Conservation (phyloP, 2,888 invertebrate genomes). For the Arge pagana region DNA sequence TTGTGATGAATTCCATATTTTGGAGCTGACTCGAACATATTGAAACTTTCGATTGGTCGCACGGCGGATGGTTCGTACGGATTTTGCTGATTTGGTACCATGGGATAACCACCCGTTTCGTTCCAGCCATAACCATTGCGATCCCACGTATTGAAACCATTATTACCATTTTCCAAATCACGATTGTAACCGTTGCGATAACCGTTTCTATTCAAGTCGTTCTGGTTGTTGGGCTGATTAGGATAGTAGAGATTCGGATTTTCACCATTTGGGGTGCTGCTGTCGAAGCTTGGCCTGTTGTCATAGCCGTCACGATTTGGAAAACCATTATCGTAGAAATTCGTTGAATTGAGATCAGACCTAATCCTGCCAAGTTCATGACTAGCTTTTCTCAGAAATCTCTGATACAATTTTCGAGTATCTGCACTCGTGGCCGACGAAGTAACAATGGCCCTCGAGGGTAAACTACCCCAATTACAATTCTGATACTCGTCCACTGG, state of each 20-base stretch:
- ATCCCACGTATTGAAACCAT: slow-evolving; percentile 4
- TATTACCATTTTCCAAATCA: slow-evolving; percentile 16
- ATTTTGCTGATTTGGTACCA: slow-evolving; percentile 17
- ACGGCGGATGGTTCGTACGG: slow-evolving; percentile 47
- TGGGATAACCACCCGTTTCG: too few relatives aligned
- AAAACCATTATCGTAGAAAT: slow-evolving; percentile 35
- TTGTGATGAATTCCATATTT: slow-evolving; percentile 73
- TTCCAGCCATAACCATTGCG: background rate
- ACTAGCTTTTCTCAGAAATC: slow-evolving; percentile 67
- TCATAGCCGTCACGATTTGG: slow-evolving; percentile 28
- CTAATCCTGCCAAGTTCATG: slow-evolving; percentile 41
- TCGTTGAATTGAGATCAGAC: slow-evolving; percentile 18
- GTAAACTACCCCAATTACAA: slow-evolving; percentile 87
- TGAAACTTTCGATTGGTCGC: slow-evolving; percentile 67
- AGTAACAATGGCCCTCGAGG: slow-evolving; percentile 82
- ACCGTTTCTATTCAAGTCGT: slow-evolving; percentile 25
- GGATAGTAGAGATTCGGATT: slow-evolving; percentile 42
- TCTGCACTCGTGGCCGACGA: slow-evolving; percentile 75
- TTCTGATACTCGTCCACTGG: slow-evolving; percentile 70
- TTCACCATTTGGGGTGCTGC: slow-evolving; percentile 25
- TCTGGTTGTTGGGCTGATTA: slow-evolving; percentile 32
- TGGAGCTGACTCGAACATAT: slow-evolving; percentile 74
- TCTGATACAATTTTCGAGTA: slow-evolving; percentile 67
- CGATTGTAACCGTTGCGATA: slow-evolving; percentile 27
- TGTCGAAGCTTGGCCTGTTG: slow-evolving; percentile 35